Conservation (phyloP, 1,140 invertebrate genomes). For the Aphaenogaster ashmeadi region DNA sequence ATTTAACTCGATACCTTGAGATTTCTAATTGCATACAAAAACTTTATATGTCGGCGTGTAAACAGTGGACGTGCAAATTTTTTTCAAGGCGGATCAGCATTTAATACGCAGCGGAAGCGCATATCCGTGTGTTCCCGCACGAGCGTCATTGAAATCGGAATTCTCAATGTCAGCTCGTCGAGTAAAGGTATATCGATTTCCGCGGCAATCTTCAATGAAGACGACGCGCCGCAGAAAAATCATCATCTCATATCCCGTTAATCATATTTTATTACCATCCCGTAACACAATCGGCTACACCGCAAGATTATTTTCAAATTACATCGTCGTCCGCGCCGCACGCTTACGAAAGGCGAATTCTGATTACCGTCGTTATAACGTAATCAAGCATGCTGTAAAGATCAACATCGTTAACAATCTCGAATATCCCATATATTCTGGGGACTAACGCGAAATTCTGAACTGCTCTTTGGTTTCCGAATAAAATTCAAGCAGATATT, state of each 20-base stretch:
- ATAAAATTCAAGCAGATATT: not conserved
- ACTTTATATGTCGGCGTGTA: not conserved
- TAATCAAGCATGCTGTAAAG: constrained; percentile 27
- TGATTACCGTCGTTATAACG: constrained; percentile 44
- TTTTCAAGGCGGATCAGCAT: constrained; percentile 34
- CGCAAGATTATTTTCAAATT: constrained; percentile 44
- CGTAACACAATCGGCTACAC: constrained; percentile 25
- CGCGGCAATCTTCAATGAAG: constrained; percentile 34
- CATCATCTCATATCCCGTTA: constrained; percentile 26
- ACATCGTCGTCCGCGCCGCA: not conserved
- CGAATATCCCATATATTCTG: no score
- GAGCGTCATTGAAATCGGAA: constrained; percentile 48
- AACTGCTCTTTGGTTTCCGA: not conserved
- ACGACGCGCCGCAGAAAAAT: not conserved
- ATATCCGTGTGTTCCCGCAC: not conserved
- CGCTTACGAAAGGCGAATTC: constrained; percentile 27
- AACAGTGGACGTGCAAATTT: not conserved
- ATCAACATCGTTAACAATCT: constrained; percentile 44
- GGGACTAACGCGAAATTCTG: not conserved
- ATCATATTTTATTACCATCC: constrained; percentile 51
- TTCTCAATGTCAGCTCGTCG: constrained; percentile 54
- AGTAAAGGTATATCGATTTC: constrained; percentile 49
- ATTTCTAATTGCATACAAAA: not conserved
- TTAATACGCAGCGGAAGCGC: constrained; percentile 42
- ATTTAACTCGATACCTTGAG: constrained; percentile 5